A percentile compares a stretch with the other conserved stretches of the same genome.
Evolutionary conservation across 2,113 vertebrate genomes (phyloP).

Genomic region (Thymallus thymallus): DNA sequence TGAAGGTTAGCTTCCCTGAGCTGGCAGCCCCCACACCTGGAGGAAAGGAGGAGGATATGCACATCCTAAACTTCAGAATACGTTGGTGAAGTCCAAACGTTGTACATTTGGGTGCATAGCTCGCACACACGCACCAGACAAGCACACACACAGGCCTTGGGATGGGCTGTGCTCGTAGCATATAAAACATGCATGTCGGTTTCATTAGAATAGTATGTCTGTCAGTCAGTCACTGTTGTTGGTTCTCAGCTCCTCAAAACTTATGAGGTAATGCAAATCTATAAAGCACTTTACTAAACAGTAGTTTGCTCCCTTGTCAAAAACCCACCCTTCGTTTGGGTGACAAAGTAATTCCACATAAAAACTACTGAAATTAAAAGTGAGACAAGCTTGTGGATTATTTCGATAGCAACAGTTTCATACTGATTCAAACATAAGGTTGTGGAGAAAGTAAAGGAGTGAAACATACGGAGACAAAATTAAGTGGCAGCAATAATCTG

Average conservation of each 20-base stretch:
- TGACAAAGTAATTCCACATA: background rate
- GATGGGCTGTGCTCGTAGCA: no score
- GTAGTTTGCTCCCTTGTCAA: background rate
- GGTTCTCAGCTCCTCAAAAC: no score
- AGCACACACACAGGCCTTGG: background rate
- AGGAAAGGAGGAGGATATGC: slow-evolving; percentile 6
- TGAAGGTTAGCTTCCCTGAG: slow-evolving; percentile 95
- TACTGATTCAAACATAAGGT: no score
- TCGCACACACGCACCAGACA: background rate
- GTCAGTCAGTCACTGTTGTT: no score
- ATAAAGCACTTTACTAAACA: background rate
- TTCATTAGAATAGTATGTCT: no score
- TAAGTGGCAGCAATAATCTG: background rate
- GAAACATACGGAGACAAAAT: background rate
- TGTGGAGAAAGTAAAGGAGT: background rate
- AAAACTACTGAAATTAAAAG: background rate
- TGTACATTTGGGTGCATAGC: no score
- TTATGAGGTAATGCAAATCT: no score
- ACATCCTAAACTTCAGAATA: no score
- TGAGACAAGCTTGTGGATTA: no score
- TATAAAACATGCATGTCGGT: background rate
- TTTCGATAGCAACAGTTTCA: no score
- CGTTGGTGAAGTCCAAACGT: no score
- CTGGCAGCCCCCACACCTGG: slow-evolving; percentile 93
- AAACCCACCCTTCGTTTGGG: background rate